Evolutionary conservation across 2,113 vertebrate genomes (phyloP).

Genomic region (Cinclus cinclus): DNA sequence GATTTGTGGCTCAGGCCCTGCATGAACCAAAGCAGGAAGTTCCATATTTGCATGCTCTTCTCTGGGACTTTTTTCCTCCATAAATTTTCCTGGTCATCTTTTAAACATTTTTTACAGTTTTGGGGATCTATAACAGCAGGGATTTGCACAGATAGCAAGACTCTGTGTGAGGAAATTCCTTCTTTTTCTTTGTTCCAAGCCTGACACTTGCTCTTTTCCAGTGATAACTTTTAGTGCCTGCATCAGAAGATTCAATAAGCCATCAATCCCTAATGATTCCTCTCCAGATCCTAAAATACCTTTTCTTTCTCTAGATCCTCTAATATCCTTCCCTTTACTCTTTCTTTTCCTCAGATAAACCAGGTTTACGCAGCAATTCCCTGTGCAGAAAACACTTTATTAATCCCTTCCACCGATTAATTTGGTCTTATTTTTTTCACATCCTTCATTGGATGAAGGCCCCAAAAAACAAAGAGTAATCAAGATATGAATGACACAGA

Average conservation of each 20-base stretch:
- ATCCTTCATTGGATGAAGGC: not conserved
- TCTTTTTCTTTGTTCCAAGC: not conserved
- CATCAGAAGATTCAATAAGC: not conserved
- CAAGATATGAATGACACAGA: not conserved
- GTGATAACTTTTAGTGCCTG: not conserved
- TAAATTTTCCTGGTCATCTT: not conserved
- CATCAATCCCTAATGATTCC: not conserved
- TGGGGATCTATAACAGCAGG: not conserved
- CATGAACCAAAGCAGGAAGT: not conserved
- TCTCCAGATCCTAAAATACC: not conserved
- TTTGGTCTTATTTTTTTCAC: not conserved
- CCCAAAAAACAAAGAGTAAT: not conserved
- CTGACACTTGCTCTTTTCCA: not conserved
- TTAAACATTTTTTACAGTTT: not conserved
- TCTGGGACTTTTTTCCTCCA: not conserved
- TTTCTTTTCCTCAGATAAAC: not conserved
- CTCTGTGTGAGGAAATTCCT: not conserved
- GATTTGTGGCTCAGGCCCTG: not conserved
- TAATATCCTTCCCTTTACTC: not conserved
- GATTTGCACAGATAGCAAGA: not conserved
- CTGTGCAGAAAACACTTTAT: not conserved
- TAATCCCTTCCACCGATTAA: not conserved
- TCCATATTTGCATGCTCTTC: not conserved
- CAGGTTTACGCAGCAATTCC: not conserved
- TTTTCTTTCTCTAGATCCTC: not conserved